Evolutionary conservation across 2,797 vertebrate genomes (phyloP), one percentile per base, ranked within the genome.

Genomic region (Xiphorhynchus erythropygius): DNA sequence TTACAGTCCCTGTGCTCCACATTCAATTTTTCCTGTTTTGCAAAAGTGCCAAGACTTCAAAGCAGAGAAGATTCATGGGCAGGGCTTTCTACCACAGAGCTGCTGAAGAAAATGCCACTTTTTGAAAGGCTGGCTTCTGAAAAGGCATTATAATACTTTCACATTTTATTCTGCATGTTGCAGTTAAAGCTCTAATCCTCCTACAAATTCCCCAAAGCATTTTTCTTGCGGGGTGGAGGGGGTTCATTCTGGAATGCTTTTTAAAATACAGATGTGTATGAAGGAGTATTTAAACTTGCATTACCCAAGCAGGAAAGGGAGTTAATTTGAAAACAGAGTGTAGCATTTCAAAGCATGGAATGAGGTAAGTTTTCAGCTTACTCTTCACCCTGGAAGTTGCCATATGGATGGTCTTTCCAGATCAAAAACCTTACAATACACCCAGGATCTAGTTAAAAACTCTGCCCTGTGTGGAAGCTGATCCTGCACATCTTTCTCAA

Each of bases 181-280:
- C 75, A 93, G 47, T 52, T 94, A 78, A 77, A 92, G 33, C 68
- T 91, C 60, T 85, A 93, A 79, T 70, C 82, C 81, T 89, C 89
- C 86, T 75, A 84, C 71, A 83, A 90, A 92, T 76, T 87, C 88
- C 84, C 55, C 18, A 77, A 60, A 89, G 81, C 18, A 18, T 84
- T 97, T 81, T 88, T 82, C 63, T 46, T 73, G 53, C 3, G 2
- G 16, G 10, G 55, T 63, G 42, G 73, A 64, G 44, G 44, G 67
- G 10, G 6, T n/a, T 90, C 65, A 46, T 76, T 95, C 82, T 86
- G 80, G 44, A 86, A 77, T 74, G 44, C 21, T 71, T 94, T 91
- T 89, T 76, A 92, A 90, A 87, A 84, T 67, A 86, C 44, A 67
- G 70, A 79, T 50, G 21, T 70, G 46, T 59, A 37, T 84, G 92